A percentile compares a stretch with the other conserved stretches of the same genome.
Evolutionary conservation across 2,888 invertebrate species (phyloP).

Genomic region (Sipha maydis): DNA sequence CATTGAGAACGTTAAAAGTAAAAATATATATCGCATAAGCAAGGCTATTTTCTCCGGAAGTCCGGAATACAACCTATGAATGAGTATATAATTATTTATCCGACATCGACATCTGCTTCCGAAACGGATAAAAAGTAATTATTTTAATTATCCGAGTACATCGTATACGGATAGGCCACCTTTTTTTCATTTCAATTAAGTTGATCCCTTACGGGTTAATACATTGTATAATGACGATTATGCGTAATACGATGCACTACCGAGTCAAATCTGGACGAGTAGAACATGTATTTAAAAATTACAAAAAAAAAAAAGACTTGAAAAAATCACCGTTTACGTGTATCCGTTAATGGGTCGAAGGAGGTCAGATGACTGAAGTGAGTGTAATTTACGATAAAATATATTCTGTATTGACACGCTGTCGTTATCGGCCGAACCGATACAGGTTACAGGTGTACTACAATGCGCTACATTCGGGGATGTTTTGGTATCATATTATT

Average conservation of each 20-base stretch:
- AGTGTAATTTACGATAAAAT: neutral
- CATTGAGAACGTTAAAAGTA: neutral
- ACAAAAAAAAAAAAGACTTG: neutral
- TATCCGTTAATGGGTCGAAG: too few species aligned
- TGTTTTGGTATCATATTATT: neutral
- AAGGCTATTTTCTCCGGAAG: neutral
- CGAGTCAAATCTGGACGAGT: neutral
- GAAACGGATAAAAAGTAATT: conserved; percentile 20
- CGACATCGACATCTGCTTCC: neutral
- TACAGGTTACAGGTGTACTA: neutral
- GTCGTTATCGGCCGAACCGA: neutral
- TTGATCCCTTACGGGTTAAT: neutral
- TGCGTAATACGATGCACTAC: neutral
- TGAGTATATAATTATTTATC: neutral
- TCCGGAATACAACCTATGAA: neutral
- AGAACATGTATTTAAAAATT: neutral
- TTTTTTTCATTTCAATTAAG: neutral
- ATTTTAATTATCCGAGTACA: conserved; percentile 29
- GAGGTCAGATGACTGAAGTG: too few species aligned
- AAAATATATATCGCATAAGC: neutral
- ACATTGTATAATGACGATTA: neutral
- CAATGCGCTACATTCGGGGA: neutral
- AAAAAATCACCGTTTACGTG: neutral
- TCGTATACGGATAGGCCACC: neutral
- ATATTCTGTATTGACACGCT: neutral